Percentiles rank a stretch among this genome's conserved stretches.
Evolutionary conservation across 2,888 invertebrate genomes (phyloP).

Genomic region (Troides aeacus): DNA sequence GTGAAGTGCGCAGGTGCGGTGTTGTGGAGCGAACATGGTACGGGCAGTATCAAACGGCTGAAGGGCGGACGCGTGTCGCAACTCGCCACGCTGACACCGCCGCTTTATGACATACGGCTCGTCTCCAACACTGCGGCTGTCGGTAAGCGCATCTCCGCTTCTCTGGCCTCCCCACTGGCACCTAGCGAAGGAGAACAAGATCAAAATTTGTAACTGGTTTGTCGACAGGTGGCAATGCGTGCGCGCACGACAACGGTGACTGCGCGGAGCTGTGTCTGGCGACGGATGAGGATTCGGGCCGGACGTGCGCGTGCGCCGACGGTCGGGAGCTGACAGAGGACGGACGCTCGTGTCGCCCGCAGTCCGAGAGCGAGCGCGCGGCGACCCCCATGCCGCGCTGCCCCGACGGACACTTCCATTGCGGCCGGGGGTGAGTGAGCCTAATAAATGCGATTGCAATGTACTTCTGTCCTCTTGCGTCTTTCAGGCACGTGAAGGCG

Average conservation of each 20-base stretch:
- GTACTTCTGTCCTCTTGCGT: no score
- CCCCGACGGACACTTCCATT: slow-evolving; percentile 74
- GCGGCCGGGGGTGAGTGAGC: slow-evolving; percentile 59
- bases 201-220: no score
- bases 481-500: no score
- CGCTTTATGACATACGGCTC: slow-evolving; percentile 84
- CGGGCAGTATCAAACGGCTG: slow-evolving; percentile 84
- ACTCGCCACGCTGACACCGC: slow-evolving; percentile 81
- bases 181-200: no score
- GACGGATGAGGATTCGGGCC: slow-evolving; percentile 66
- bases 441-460: neutral
- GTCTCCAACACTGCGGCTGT: slow-evolving; percentile 80
- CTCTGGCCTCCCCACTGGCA: no score
- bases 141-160: slow-evolving; percentile 48
- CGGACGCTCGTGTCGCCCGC: slow-evolving; percentile 42
- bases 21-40: slow-evolving; percentile 85
- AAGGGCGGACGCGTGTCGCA: slow-evolving; percentile 75
- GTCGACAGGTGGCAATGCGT: slow-evolving; percentile 54
- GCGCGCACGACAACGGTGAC: slow-evolving; percentile 60
- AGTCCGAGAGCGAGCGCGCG: slow-evolving; percentile 39
- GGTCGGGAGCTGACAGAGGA: slow-evolving; percentile 30
- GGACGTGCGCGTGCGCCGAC: slow-evolving; percentile 76
- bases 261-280: slow-evolving; percentile 88
- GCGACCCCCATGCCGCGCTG: slow-evolving; percentile 43
- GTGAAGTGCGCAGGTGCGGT: slow-evolving; percentile 65